A percentile compares a stretch with the other conserved stretches of the same genome.
Conservation (phyloP, 2,888 invertebrate genomes). For the Lithophane semibrunnea region DNA sequence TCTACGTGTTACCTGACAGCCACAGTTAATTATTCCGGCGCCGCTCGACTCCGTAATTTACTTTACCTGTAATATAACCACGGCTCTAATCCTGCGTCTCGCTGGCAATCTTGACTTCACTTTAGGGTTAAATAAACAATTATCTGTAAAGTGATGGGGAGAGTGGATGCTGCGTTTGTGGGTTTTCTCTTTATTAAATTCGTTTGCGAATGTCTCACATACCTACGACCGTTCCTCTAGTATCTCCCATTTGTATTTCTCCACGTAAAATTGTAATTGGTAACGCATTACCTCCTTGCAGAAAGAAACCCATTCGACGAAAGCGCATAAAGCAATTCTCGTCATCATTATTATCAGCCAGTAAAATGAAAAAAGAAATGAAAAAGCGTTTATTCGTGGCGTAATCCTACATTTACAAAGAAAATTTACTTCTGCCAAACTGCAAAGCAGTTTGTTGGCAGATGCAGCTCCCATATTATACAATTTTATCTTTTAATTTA, state of each 20-base stretch:
- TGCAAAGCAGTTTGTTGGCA: too few relatives aligned
- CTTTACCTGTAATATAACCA: conserved; percentile 50
- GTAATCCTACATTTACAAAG: too few relatives aligned
- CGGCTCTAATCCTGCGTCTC: conserved; percentile 28
- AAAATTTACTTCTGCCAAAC: too few relatives aligned
- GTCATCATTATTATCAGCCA: not conserved
- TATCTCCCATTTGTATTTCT: not conserved
- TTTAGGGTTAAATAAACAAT: conserved; percentile 42
- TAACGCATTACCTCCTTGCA: not conserved
- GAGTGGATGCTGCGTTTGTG: not conserved
- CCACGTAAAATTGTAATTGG: not conserved
- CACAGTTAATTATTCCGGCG: conserved; percentile 62
- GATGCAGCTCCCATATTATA: too few relatives aligned
- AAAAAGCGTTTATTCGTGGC: too few relatives aligned
- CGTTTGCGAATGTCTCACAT: not conserved
- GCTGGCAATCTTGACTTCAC: conserved; percentile 36
- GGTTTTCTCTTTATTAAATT: conserved; percentile 5
- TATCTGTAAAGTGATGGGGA: conserved; percentile 9
- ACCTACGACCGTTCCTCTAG: not conserved
- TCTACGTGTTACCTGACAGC: conserved; percentile 41
- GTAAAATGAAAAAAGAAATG: not conserved
- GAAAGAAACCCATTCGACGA: not conserved
- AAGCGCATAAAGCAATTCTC: not conserved
- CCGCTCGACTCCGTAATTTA: conserved; percentile 46
- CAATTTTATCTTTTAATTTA: too few relatives aligned